Evolutionary conservation across 2,888 invertebrate species (phyloP).

Genomic region (Caenorhabditis sp.): DNA sequence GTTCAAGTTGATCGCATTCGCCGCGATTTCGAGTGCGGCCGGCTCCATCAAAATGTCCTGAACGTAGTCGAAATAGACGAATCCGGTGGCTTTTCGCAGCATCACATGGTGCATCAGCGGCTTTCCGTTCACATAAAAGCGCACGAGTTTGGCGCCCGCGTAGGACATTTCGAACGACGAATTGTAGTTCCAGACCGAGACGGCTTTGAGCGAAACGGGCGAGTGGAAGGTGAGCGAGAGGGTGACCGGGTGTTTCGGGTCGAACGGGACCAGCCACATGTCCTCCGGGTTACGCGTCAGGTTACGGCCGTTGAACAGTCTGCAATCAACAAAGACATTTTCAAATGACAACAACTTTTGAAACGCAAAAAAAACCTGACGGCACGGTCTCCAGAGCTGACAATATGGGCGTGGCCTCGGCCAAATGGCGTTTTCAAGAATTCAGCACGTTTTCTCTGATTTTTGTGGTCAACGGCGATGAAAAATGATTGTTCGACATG

Average conservation of each 20-base stretch:
- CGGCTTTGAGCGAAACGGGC: constrained; percentile 80
- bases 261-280: constrained; percentile 80
- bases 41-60: constrained; percentile 82
- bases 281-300: constrained; percentile 84
- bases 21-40: constrained; percentile 14
- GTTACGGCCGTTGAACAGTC: constrained; percentile 85
- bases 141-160: constrained; percentile 80
- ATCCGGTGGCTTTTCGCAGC: constrained; percentile 84
- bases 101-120: constrained; percentile 81
- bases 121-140: constrained; percentile 80
- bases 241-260: constrained; percentile 66
- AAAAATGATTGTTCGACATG: no score
- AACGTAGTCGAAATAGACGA: constrained; percentile 86
- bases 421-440: no score
- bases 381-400: no score
- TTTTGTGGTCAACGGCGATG: no score
- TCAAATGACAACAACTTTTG: not conserved
- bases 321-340: constrained; percentile 68
- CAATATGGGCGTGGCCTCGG: not conserved
- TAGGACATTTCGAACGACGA: constrained; percentile 84
- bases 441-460: no score
- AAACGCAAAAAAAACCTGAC: constrained; percentile 3
- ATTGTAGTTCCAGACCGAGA: constrained; percentile 89
- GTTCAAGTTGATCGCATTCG: constrained; percentile 58
- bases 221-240: constrained; percentile 73